Evolutionary conservation across 2,797 vertebrate species (phyloP).

Genomic region (Eleutherodactylus coqui): DNA sequence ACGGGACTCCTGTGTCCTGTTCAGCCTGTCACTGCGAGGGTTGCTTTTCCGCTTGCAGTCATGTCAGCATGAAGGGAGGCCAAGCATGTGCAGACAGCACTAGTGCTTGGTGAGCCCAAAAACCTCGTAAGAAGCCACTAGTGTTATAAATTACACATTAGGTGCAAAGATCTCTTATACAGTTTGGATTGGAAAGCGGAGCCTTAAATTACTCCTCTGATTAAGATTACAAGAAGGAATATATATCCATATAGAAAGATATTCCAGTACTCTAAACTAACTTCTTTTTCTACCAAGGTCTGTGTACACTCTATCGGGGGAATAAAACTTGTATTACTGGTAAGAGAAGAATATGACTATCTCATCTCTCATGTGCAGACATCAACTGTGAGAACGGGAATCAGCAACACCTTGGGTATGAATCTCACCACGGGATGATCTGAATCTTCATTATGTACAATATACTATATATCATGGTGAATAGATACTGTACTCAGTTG

Average conservation of each 20-base stretch:
- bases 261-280: background rate
- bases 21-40: too few species aligned
- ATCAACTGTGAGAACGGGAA: constrained; percentile 82
- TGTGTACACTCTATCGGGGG: constrained; percentile 80
- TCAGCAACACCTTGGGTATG: constrained; percentile 83
- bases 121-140: too few species aligned
- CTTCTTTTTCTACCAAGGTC: constrained; percentile 35
- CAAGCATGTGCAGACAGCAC: too few species aligned
- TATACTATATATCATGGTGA: background rate
- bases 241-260: background rate
- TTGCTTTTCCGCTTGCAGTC: too few species aligned
- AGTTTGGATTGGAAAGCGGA: too few species aligned
- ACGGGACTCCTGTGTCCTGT: too few species aligned
- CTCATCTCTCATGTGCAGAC: constrained; percentile 79
- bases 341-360: constrained; percentile 78
- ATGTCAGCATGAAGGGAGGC: too few species aligned
- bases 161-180: too few species aligned
- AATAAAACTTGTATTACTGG: constrained; percentile 82
- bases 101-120: too few species aligned
- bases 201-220: too few species aligned
- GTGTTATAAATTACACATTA: too few species aligned
- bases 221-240: background rate
- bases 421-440: background rate
- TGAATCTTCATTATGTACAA: background rate
- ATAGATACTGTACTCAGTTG: background rate